Evolutionary conservation across 2,797 vertebrate genomes (phyloP), one percentile per base, ranked within the genome.

Genomic region (Kryptopterus vitreolus): DNA sequence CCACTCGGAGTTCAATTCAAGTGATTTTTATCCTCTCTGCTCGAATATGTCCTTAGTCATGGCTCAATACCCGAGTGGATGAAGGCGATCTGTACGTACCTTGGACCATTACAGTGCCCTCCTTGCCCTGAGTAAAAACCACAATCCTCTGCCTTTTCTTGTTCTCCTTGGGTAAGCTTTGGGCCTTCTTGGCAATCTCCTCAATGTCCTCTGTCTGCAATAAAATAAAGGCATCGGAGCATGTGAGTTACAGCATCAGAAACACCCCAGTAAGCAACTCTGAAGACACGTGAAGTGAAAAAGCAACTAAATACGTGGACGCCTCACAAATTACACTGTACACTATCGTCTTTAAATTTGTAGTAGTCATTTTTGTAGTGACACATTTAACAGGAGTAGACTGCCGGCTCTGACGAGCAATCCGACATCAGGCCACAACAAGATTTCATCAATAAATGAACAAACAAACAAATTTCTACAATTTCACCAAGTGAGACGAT

Each of bases 51-150:
- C 46, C 46, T 82, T 50, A 52, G 22, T 35, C 68, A 81, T 65
- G 62, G 62, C 22, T 65, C 69, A 81, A 59, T 77, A 61, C 24
- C 38, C 3, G 5, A 72, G 71, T 3, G 18, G 29, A 80, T 43
- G 35, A 70, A 82, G 69, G 77, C 50, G 66, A 79, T 79, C 68
- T 46, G 70, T 26, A 84, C 88, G 72, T 94, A 99, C 97, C 92
- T 89, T 88, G 93, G 80, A 94, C 93, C 92, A 98, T 84, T 43
- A 96, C 71, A 0, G 98, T 99, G 48, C 95, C 92, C 5, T 96
- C 94, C 76, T 95, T 96, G 69, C 98, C 98, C 88, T 98, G 98
- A 43, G 98, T 99, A 70, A 99, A 94, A 83, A 99, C 92, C 13
- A 99, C 94, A 1, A 96, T 89, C 81, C 98, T 91, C 82, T 94